Conservation (phyloP, 2,113 vertebrate species). For the Aspidoscelis tigris region DNA sequence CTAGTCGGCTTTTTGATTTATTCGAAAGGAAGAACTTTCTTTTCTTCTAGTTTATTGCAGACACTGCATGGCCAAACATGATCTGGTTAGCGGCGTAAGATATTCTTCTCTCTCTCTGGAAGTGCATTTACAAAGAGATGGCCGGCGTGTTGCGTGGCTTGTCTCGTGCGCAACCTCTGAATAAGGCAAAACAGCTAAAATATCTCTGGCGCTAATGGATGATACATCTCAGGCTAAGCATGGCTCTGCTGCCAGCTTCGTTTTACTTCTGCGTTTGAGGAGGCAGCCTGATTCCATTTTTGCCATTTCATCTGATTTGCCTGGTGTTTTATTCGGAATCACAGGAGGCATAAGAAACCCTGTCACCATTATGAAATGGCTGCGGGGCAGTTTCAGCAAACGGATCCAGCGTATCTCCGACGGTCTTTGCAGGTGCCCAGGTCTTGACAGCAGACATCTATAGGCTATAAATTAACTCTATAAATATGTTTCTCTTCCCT, state of each 20-base stretch:
- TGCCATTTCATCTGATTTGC: neutral
- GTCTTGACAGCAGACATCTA: neutral
- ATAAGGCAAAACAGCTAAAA: neutral
- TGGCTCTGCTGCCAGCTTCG: neutral
- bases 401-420: neutral
- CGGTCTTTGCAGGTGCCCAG: neutral
- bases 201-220: no score
- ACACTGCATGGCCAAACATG: neutral
- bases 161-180: no score
- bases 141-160: no score
- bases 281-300: neutral
- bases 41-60: neutral
- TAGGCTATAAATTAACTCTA: slow-evolving; percentile 5
- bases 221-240: no score
- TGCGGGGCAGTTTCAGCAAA: neutral
- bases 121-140: no score
- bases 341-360: neutral
- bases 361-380: neutral
- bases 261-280: neutral
- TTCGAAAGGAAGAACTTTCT: no score
- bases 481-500: slow-evolving; percentile 43
- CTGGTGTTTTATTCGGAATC: neutral
- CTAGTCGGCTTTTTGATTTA: neutral
- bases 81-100: neutral
- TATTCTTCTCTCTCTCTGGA: neutral